Conservation (phyloP, 1,140 invertebrate genomes). For the Acyrthosiphon pisum region DNA sequence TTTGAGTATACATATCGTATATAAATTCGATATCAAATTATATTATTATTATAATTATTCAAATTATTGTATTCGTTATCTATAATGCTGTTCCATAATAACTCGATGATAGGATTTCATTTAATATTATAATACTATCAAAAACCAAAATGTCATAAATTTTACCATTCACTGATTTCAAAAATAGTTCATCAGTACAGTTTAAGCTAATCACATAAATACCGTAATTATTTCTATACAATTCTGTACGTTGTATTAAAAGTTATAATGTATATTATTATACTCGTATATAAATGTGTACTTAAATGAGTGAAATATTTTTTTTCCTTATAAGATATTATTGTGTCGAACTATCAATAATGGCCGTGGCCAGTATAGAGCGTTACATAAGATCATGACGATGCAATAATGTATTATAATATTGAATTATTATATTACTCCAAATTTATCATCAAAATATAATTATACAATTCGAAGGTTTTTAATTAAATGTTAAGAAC, state of each 20-base stretch:
- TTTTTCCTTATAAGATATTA: background rate
- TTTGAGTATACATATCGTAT: background rate
- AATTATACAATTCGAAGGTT: background rate
- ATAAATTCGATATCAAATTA: background rate
- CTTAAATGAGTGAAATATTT: background rate
- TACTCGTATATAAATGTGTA: background rate
- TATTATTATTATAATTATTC: conserved; percentile 5
- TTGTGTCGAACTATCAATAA: background rate
- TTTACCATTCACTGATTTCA: conserved; percentile 20
- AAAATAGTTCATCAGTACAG: conserved; percentile 21
- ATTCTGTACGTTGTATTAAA: background rate
- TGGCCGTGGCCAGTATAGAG: background rate
- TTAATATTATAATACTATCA: conserved; percentile 7
- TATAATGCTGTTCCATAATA: background rate
- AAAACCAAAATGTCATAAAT: conserved; percentile 28
- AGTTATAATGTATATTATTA: background rate
- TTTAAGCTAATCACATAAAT: conserved; percentile 6
- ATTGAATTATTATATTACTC: conserved; percentile 1
- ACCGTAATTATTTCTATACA: background rate
- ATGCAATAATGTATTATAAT: background rate
- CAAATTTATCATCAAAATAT: background rate
- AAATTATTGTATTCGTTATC: background rate
- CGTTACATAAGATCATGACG: background rate
- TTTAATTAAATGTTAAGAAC: background rate
- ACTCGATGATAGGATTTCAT: conserved; percentile 7